Conservation (phyloP, 2,888 invertebrate genomes). For the Hirtodrosophila cameraria region DNA sequence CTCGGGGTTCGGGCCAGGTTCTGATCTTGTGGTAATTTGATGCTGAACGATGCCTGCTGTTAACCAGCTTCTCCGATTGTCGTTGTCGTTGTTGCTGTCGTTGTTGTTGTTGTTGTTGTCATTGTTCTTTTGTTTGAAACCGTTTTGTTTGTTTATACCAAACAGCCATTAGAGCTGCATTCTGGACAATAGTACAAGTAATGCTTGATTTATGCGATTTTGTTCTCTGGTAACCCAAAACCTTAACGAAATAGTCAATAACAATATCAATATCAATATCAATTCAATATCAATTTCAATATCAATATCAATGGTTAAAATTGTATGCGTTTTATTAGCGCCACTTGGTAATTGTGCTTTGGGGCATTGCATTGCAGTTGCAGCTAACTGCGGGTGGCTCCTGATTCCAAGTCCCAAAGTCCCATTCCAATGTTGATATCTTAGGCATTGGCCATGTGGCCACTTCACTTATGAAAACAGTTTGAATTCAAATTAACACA, state of each 20-base stretch:
- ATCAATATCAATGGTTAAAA: slow-evolving; percentile 14
- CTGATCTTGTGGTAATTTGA: slow-evolving; percentile 69
- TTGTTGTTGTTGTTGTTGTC: slow-evolving; percentile 9
- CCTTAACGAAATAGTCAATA: slow-evolving; percentile 9
- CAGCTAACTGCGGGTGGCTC: slow-evolving; percentile 26
- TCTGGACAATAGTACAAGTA: slow-evolving; percentile 38
- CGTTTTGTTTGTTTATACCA: slow-evolving; percentile 71
- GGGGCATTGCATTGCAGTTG: slow-evolving; percentile 11
- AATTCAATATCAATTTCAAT: slow-evolving; percentile 14
- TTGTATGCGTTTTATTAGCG: slow-evolving; percentile 64
- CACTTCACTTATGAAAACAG: slow-evolving; percentile 67
- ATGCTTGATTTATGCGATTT: slow-evolving; percentile 65
- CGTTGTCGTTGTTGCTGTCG: slow-evolving; percentile 18
- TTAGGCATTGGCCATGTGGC: slow-evolving; percentile 34
- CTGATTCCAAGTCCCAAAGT: background rate
- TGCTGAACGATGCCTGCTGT: slow-evolving; percentile 38
- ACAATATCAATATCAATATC: slow-evolving; percentile 21
- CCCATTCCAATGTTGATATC: slow-evolving; percentile 11
- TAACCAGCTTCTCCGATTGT: slow-evolving; percentile 10
- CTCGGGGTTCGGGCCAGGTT: slow-evolving; percentile 28
- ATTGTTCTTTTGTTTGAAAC: slow-evolving; percentile 42
- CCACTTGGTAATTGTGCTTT: slow-evolving; percentile 69
- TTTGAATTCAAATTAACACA: slow-evolving; percentile 80
- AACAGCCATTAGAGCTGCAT: slow-evolving; percentile 44
- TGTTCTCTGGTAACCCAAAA: slow-evolving; percentile 55